A percentile compares a stretch with the other conserved stretches of the same genome.
phyloP scores from a whole-genome alignment of 2,797 vertebrate genomes.

The Nyctibius grandis region DNA sequence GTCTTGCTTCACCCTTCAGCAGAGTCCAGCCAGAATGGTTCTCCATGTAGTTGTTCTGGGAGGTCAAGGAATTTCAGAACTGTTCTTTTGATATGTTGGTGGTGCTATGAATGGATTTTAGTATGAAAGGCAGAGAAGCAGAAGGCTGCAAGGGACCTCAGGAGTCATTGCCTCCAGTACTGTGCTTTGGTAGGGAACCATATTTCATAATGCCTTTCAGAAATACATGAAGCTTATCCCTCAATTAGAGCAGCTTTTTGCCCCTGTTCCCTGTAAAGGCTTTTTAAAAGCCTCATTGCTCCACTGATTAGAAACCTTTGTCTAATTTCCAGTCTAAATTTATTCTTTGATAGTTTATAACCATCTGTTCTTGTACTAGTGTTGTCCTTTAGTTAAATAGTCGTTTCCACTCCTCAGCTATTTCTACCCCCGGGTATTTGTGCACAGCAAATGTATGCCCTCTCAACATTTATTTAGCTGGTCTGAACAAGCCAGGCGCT shows the following conservation, averaged over 20 bases:
- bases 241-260: conserved; percentile 35
- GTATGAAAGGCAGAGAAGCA: background rate
- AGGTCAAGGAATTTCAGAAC: background rate
- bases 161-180: background rate
- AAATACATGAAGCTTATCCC: background rate
- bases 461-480: conserved; percentile 26
- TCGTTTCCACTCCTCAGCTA: background rate
- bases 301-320: conserved; percentile 53
- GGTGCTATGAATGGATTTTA: background rate
- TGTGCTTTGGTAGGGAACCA: background rate
- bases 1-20: background rate
- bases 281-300: conserved; percentile 44
- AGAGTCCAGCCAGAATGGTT: background rate
- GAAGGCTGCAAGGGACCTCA: background rate
- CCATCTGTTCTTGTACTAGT: conserved; percentile 60
- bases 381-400: conserved; percentile 57
- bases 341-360: conserved; percentile 55
- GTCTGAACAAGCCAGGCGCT: background rate
- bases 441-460: background rate
- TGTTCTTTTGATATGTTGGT: background rate
- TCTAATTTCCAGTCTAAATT: conserved; percentile 61
- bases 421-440: conserved; percentile 18
- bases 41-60: background rate
- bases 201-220: conserved; percentile 23
- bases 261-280: conserved; percentile 14